Conservation (phyloP, 2,888 invertebrate genomes). For the Agonum fuliginosum region DNA sequence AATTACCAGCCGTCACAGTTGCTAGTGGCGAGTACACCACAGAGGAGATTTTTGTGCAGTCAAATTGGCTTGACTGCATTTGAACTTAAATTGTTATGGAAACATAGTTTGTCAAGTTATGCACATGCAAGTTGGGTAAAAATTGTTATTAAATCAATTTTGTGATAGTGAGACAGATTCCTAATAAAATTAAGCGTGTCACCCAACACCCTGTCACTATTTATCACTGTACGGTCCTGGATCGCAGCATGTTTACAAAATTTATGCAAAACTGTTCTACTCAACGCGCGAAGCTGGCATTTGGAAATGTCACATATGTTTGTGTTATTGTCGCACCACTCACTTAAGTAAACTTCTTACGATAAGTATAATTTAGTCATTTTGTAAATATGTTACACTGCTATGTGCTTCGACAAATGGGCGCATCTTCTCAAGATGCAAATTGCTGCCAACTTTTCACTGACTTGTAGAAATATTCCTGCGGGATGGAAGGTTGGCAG, state of each 20-base stretch:
- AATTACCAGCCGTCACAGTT: no score
- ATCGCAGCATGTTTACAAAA: constrained; percentile 41
- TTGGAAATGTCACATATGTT: constrained; percentile 40
- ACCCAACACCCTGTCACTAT: constrained; percentile 8
- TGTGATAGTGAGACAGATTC: no score
- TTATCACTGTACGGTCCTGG: constrained; percentile 39
- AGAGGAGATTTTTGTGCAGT: no score
- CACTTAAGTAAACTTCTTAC: constrained; percentile 39
- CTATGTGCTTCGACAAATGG: neutral
- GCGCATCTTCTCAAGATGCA: constrained; percentile 2
- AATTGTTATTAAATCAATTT: no score
- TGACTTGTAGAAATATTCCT: neutral
- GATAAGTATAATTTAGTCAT: constrained; percentile 34
- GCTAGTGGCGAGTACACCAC: no score
- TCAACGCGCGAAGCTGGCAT: constrained; percentile 2
- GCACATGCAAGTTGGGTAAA: no score
- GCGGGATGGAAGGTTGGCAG: constrained; percentile 11
- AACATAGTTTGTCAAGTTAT: no score
- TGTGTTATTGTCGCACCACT: constrained; percentile 38
- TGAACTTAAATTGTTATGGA: no score
- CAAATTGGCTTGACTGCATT: no score
- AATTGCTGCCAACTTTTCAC: constrained; percentile 9
- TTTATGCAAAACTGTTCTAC: constrained; percentile 27
- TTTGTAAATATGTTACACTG: constrained; percentile 27
- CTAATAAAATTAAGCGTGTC: no score